Evolutionary conservation across 2,797 vertebrate genomes (phyloP), one percentile per base, ranked within the genome.

Genomic region (Rhadinocentrus ornatus): DNA sequence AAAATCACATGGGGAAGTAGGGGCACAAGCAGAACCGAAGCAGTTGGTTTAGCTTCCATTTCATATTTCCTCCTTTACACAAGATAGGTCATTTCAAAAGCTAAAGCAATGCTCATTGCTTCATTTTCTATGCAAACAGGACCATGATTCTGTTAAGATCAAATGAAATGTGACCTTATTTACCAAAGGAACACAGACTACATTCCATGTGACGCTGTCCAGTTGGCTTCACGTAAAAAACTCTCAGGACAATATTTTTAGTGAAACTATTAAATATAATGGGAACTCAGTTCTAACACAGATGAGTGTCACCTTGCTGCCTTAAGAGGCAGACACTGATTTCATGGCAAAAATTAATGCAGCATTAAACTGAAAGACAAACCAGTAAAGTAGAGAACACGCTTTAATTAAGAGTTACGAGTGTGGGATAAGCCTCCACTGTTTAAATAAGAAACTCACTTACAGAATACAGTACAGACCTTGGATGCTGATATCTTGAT

Each of bases 401-500:
- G 1, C 35, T 70, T 37, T 29, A 13, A 18, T 27, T 71, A 26
- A 60, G 53, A 34, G 55, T n/a, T 66, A 34, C 46, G 50, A 62
- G 48, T 16, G 68, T n/a, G 67, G 1, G 67, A 54, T 64, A 61
- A 70, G 37, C 66, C 55, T 26, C 41, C 16, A 10, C n/a, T 20
- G 55, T 39, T 48, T 58, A 27, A 64, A 37, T 44, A 24, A n/a
- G 6, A 37, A 16, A 53, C 64, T 82, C 69, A 64, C 15, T 55
- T 29, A 0, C 27, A 60, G 61, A 53, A 27, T 29, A 55, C 18
- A 56, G 41, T 29, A 39, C 67, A 69, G 46, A 66, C 48, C 29
- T 59, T 46, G 56, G 34, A 41, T n/a, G 39, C 57, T 69, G 73
- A 72, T 62, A 68, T 60, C 61, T 70, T 78, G 66, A 86, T 86